phyloP scores from a whole-genome alignment of 2,113 vertebrate species.

The Xiphophorus couchianus region DNA sequence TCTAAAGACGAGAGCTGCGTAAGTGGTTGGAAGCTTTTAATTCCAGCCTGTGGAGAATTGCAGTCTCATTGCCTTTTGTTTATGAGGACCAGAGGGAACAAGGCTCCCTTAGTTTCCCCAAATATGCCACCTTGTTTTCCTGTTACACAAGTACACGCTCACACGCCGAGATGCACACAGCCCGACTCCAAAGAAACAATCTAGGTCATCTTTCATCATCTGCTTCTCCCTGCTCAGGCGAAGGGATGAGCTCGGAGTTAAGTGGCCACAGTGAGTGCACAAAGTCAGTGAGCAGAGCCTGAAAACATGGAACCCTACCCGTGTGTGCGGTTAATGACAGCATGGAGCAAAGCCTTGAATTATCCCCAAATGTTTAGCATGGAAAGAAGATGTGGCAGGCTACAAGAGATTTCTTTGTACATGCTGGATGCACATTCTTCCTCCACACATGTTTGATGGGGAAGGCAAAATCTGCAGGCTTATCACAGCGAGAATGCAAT shows the following conservation, averaged over 20 bases:
- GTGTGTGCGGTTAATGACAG: slow-evolving; percentile 43
- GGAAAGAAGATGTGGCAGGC: not conserved
- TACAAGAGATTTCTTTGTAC: not conserved
- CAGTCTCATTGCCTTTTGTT: slow-evolving; percentile 58
- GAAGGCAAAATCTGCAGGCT: not conserved
- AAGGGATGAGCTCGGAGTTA: slow-evolving; percentile 55
- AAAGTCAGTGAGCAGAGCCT: slow-evolving; percentile 24
- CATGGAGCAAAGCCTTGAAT: slow-evolving; percentile 15
- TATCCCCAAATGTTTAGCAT: slow-evolving; percentile 21
- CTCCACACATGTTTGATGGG: not conserved
- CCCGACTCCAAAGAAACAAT: slow-evolving; percentile 64
- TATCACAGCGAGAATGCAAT: slow-evolving; percentile 11
- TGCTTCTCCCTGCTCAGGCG: slow-evolving; percentile 43
- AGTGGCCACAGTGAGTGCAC: slow-evolving; percentile 51
- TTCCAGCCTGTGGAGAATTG: slow-evolving; percentile 50
- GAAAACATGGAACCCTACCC: slow-evolving; percentile 30
- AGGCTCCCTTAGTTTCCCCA: slow-evolving; percentile 54
- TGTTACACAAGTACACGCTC: slow-evolving; percentile 46
- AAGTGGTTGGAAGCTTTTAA: slow-evolving; percentile 61
- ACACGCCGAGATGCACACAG: slow-evolving; percentile 38
- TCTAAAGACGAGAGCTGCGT: slow-evolving; percentile 30
- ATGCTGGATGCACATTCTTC: not conserved
- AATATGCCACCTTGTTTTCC: slow-evolving; percentile 61
- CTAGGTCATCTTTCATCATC: slow-evolving; percentile 76
- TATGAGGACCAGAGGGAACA: slow-evolving; percentile 58